Conservation (phyloP, 2,113 vertebrate species). For the Laticauda colubrina region DNA sequence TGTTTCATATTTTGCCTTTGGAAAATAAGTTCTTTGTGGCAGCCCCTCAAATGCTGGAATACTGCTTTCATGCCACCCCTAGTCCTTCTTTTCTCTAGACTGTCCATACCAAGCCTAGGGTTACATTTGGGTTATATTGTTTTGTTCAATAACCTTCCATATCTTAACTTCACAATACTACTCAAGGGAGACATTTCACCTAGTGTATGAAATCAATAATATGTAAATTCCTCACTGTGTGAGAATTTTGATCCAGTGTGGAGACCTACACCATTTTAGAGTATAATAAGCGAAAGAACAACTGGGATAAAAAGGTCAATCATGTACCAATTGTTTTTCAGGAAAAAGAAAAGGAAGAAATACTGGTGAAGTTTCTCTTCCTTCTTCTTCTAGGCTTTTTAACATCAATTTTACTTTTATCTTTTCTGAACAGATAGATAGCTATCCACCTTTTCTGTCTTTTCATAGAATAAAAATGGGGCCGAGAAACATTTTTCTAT, state of each 20-base stretch:
- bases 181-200: background rate
- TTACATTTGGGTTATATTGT: background rate
- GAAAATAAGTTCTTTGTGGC: too few species aligned
- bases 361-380: background rate
- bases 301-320: background rate
- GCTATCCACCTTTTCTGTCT: background rate
- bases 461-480: background rate
- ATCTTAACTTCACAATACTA: background rate
- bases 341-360: background rate
- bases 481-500: background rate
- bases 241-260: background rate
- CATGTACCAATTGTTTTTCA: background rate
- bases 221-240: background rate
- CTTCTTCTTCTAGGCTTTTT: background rate
- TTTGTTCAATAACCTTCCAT: background rate
- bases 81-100: too few species aligned
- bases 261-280: background rate
- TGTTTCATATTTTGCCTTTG: too few species aligned
- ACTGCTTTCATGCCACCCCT: too few species aligned
- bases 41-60: too few species aligned
- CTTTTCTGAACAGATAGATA: background rate
- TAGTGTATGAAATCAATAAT: background rate
- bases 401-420: background rate
- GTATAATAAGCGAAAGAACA: background rate
- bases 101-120: background rate